Evolutionary conservation across 2,888 invertebrate genomes (phyloP).

Genomic region (Caenorhabditis uteleia): DNA sequence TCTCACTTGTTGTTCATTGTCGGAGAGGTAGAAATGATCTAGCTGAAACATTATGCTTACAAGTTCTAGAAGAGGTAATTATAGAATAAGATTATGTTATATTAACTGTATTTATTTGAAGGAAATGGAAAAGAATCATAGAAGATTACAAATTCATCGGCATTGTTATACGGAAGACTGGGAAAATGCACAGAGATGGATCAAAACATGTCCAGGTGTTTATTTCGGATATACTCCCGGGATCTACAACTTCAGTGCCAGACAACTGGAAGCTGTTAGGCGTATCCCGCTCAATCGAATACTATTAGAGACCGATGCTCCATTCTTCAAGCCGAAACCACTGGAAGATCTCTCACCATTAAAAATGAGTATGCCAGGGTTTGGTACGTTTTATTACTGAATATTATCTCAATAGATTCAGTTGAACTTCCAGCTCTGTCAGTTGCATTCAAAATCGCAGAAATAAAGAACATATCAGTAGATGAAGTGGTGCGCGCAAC

Average conservation of each 20-base stretch:
- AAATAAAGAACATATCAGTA: conserved; percentile 12
- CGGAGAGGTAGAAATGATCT: conserved; percentile 49
- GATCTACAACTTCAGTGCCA: conserved; percentile 49
- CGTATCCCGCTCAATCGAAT: conserved; percentile 71
- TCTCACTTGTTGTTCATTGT: conserved; percentile 73
- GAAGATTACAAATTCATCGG: conserved; percentile 71
- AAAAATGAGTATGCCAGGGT: conserved; percentile 25
- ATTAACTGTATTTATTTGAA: conserved; percentile 29
- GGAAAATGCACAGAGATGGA: conserved; percentile 70
- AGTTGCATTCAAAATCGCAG: conserved; percentile 17
- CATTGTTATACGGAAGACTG: conserved; percentile 72
- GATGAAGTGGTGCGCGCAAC: conserved; percentile 34
- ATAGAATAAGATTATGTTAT: not conserved
- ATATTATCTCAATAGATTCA: not conserved
- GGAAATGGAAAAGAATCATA: conserved; percentile 53
- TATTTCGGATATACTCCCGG: conserved; percentile 64
- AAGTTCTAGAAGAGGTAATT: conserved; percentile 70
- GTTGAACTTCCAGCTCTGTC: conserved; percentile 32
- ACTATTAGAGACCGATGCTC: conserved; percentile 73
- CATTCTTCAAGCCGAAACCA: conserved; percentile 71
- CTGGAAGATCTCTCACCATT: conserved; percentile 13
- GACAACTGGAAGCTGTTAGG: conserved; percentile 67
- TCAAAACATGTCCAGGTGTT: conserved; percentile 71
- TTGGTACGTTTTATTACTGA: conserved; percentile 11
- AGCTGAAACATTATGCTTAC: conserved; percentile 71